Percentiles rank a stretch among this genome's conserved stretches.
These are phyloP conservation scores for Ormyrus rosae DNA, from an alignment of 2,888 invertebrate genomes.

Conservation along the genomic window DNA sequence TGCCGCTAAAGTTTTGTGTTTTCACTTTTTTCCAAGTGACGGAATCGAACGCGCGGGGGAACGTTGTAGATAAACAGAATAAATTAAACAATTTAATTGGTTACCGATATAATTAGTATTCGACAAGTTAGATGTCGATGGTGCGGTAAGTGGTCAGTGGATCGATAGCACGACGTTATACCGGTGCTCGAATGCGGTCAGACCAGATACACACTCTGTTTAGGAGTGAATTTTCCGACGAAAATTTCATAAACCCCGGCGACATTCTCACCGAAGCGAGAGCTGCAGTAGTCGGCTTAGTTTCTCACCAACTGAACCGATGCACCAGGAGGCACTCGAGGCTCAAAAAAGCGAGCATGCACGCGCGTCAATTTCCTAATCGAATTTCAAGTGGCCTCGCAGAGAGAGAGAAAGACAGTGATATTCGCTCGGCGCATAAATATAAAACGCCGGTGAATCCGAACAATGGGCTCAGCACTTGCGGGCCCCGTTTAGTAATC, in stretches of 20 bases:
- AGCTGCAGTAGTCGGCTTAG: no score
- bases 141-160: constrained; percentile 28
- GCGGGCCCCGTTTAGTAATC: constrained; percentile 70
- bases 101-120: constrained; percentile 52
- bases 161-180: constrained; percentile 46
- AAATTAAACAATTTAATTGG: neutral
- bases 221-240: constrained; percentile 20
- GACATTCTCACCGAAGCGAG: no score
- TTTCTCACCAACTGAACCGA: no score
- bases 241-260: no score
- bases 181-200: constrained; percentile 33
- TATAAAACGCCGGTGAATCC: constrained; percentile 11
- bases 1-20: no score
- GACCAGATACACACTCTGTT: neutral
- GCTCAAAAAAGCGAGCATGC: no score
- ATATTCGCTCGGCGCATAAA: constrained; percentile 25
- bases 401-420: neutral
- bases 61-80: no score
- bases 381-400: constrained; percentile 31
- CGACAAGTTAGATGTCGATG: constrained; percentile 21
- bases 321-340: no score
- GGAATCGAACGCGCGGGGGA: no score
- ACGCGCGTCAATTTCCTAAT: constrained; percentile 42
- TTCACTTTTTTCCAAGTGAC: no score
- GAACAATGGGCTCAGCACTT: constrained; percentile 39